These are phyloP conservation scores for Ctenochaetus hawaiiensis DNA, from an alignment of 2,797 vertebrate genomes.

Conservation along the genomic window DNA sequence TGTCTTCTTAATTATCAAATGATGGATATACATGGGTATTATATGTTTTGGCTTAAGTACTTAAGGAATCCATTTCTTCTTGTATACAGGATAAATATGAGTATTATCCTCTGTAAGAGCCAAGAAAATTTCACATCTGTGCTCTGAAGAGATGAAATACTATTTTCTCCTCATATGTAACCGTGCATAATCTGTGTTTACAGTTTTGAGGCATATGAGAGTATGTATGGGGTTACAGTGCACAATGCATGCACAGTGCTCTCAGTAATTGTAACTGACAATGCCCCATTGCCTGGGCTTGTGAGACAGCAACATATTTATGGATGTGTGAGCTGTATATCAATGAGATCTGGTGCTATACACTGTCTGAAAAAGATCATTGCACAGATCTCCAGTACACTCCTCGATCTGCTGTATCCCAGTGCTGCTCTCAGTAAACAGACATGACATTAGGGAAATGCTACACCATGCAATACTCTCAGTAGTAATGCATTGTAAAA, in stretches of 20 bases:
- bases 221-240: slow-evolving; percentile 56
- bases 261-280: slow-evolving; percentile 68
- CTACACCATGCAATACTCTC: slow-evolving; percentile 14
- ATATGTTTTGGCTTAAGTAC: slow-evolving; percentile 14
- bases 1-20: slow-evolving; percentile 35
- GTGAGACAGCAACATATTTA: slow-evolving; percentile 68
- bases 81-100: slow-evolving; percentile 30
- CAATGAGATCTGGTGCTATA: slow-evolving; percentile 55
- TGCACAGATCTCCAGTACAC: slow-evolving; percentile 32
- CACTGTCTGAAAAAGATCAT: slow-evolving; percentile 59
- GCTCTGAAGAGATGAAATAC: slow-evolving; percentile 46
- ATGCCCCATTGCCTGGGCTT: slow-evolving; percentile 52
- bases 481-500: slow-evolving; percentile 31
- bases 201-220: slow-evolving; percentile 45
- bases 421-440: slow-evolving; percentile 45
- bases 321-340: slow-evolving; percentile 64
- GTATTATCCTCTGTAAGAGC: slow-evolving; percentile 53
- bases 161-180: slow-evolving; percentile 53
- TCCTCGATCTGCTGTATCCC: slow-evolving; percentile 42
- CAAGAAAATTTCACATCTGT: slow-evolving; percentile 41
- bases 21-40: background rate
- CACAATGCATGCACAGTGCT: slow-evolving; percentile 46
- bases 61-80: slow-evolving; percentile 19
- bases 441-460: slow-evolving; percentile 41
- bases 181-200: slow-evolving; percentile 49